Conservation (phyloP, 1,140 invertebrate species). For the Sitophilus oryzae region DNA sequence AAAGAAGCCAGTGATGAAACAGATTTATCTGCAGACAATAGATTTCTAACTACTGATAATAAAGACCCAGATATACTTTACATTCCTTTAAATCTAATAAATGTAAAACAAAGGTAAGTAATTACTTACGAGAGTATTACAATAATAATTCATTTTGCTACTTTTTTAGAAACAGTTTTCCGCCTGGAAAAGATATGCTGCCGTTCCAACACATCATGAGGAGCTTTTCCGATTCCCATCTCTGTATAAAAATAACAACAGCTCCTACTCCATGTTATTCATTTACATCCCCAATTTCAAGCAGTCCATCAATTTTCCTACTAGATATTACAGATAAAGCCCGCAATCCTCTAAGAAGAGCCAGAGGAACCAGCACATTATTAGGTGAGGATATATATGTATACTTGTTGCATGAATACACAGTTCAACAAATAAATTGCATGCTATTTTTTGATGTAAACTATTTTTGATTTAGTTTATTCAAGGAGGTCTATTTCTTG, state of each 20-base stretch:
- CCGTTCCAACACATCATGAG: conserved; percentile 66
- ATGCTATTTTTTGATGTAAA: too few relatives aligned
- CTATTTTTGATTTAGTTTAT: too few relatives aligned
- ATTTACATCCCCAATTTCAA: conserved; percentile 51
- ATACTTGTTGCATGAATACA: background rate
- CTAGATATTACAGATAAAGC: conserved; percentile 49
- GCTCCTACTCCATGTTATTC: conserved; percentile 49
- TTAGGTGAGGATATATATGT: conserved; percentile 27
- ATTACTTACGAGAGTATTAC: too few relatives aligned
- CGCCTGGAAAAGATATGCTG: conserved; percentile 58
- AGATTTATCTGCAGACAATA: conserved; percentile 50
- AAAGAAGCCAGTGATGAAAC: conserved; percentile 67
- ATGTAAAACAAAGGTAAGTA: conserved; percentile 52
- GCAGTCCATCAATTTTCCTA: conserved; percentile 52
- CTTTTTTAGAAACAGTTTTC: conserved; percentile 57
- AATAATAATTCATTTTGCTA: conserved; percentile 8
- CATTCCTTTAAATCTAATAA: conserved; percentile 61
- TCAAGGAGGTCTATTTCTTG: too few relatives aligned
- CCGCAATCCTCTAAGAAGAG: conserved; percentile 44
- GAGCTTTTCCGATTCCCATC: conserved; percentile 66
- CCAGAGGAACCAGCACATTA: conserved; percentile 43
- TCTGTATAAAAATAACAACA: conserved; percentile 60
- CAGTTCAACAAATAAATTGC: too few relatives aligned
- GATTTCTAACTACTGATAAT: conserved; percentile 49
- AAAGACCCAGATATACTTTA: conserved; percentile 62